phyloP scores from a whole-genome alignment of 2,888 invertebrate genomes.

The Portevinia maculata region DNA sequence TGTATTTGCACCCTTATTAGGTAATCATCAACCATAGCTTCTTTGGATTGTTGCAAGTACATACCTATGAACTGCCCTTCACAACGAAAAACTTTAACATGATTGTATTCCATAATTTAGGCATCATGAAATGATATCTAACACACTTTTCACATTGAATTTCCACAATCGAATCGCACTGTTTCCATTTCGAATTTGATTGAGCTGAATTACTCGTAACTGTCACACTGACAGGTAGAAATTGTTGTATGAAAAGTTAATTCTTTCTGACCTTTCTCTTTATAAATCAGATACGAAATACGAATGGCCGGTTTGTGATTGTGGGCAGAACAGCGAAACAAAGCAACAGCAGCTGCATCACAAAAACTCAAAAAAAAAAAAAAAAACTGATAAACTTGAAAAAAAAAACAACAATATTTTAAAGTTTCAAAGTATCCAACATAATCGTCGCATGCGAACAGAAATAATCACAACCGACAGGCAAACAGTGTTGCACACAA shows the following conservation, averaged over 20 bases:
- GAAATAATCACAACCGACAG: conserved; percentile 45
- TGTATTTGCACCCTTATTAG: too few relatives aligned
- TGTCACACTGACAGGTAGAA: neutral
- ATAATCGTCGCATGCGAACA: conserved; percentile 5
- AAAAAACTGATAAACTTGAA: conserved; percentile 30
- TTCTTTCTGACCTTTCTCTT: conserved; percentile 21
- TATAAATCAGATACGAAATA: conserved; percentile 46
- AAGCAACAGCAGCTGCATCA: conserved; percentile 27
- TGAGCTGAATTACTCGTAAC: neutral
- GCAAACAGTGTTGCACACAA: conserved; percentile 53
- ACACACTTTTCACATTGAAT: too few relatives aligned
- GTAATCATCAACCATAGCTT: too few relatives aligned
- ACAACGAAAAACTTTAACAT: too few relatives aligned
- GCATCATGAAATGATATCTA: too few relatives aligned
- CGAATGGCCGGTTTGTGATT: conserved; percentile 43
- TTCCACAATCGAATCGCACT: too few relatives aligned
- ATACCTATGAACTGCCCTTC: too few relatives aligned
- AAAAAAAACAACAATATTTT: conserved; percentile 3
- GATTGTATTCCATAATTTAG: too few relatives aligned
- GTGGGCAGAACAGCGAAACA: conserved; percentile 33
- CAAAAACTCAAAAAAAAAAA: neutral
- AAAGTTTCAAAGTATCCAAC: conserved; percentile 39
- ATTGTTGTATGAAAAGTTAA: neutral
- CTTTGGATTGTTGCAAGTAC: too few relatives aligned
- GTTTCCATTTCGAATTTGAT: neutral